Conservation (phyloP, 2,888 invertebrate species). For the Corythucha ciliata region DNA sequence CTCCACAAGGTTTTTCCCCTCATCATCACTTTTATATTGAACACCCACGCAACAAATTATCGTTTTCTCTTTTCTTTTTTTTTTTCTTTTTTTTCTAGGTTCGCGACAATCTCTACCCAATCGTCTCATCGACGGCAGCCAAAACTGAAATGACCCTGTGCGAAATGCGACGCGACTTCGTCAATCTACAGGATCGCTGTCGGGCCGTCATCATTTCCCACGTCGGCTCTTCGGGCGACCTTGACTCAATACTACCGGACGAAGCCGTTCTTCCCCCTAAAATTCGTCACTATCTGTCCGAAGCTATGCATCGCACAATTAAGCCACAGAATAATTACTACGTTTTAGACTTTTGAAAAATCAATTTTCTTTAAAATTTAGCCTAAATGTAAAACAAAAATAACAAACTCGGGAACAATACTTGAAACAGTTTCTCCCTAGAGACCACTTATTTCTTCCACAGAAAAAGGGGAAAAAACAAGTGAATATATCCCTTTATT, state of each 20-base stretch:
- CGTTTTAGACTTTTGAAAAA: constrained; percentile 31
- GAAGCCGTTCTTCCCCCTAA: constrained; percentile 46
- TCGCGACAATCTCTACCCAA: constrained; percentile 55
- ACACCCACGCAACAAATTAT: too few relatives aligned
- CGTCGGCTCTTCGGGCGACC: constrained; percentile 45
- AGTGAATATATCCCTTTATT: too few relatives aligned
- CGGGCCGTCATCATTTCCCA: constrained; percentile 52
- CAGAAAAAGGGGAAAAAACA: too few relatives aligned
- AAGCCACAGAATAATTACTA: constrained; percentile 31
- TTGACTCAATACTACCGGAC: constrained; percentile 45
- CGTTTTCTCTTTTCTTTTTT: too few relatives aligned
- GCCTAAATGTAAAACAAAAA: too few relatives aligned
- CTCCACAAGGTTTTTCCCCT: constrained; percentile 45
- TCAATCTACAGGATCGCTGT: constrained; percentile 59
- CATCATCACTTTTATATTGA: neutral
- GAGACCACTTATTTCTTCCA: too few relatives aligned
- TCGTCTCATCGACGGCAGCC: constrained; percentile 62
- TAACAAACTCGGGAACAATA: too few relatives aligned
- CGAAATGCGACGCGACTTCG: constrained; percentile 51
- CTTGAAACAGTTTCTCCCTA: too few relatives aligned
- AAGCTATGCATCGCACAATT: constrained; percentile 42
- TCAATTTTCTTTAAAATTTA: too few relatives aligned
- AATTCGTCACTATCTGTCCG: constrained; percentile 50
- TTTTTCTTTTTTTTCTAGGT: constrained; percentile 36
- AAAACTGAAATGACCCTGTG: constrained; percentile 62